Evolutionary conservation across 2,113 vertebrate species (phyloP).

Genomic region (Illadopsis cleaveri): DNA sequence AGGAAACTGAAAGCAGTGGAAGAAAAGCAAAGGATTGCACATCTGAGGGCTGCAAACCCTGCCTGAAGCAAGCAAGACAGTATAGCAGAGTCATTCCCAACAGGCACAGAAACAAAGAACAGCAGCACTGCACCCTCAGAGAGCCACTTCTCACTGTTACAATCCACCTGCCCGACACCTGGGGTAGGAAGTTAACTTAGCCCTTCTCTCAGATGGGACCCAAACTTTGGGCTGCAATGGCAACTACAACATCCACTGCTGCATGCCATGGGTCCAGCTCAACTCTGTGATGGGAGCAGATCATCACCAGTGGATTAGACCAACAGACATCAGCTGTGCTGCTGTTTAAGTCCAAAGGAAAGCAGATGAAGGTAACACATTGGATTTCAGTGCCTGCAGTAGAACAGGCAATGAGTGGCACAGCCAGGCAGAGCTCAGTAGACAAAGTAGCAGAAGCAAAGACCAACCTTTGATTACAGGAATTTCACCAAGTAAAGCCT

Average conservation of each 20-base stretch:
- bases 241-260: not conserved
- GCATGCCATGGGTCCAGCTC: not conserved
- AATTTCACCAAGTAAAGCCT: not conserved
- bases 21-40: slow-evolving; percentile 2
- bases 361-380: not conserved
- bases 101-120: not conserved
- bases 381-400: not conserved
- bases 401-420: not conserved
- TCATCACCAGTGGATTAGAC: not conserved
- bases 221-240: not conserved
- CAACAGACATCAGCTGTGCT: not conserved
- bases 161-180: accelerated
- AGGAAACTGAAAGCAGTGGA: not conserved
- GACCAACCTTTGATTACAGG: not conserved
- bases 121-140: not conserved
- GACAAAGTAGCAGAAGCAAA: not conserved
- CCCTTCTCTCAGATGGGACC: not conserved
- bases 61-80: not conserved
- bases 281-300: not conserved
- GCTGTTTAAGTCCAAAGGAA: not conserved
- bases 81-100: not conserved
- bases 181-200: not conserved
- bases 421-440: not conserved
- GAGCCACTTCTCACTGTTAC: not conserved
- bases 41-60: slow-evolving; percentile 5